Evolutionary conservation across 2,888 invertebrate species (phyloP), one percentile per base, ranked within the genome.

Genomic region (Lingula anatina): DNA sequence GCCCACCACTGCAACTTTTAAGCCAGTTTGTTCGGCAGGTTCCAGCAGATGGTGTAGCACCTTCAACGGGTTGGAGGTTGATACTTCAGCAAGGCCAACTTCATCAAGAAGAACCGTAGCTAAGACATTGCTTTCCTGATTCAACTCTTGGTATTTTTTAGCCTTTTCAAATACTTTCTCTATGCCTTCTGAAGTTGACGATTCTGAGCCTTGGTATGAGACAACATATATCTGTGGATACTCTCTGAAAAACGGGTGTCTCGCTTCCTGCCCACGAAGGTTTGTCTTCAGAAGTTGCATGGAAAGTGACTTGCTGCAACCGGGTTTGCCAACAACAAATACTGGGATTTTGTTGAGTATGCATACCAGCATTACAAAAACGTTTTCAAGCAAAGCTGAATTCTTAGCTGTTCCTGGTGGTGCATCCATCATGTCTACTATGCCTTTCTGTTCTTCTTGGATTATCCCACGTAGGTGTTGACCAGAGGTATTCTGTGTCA

Each of bases 31-130:
- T 18, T 50, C 55, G 23, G 54, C 56, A 27, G 60, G 64, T 53
- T 67, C 67, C 3, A 67, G 44, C 1, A 66, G 42, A 42, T 52
- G 56, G 46, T 67, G 67, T 3, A 67, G 45, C 5, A 66, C 65
- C 46, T 67, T 67, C 12, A 67, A 36, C 9, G 67, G 67, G 51
- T 66, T 67, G 37, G 59, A 61, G 36, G 57, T 43, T 24, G 67
- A 67, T 12, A 62, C 45, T 50, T 67, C 67, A 1, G 67, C 67
- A 3, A 67, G 38, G 21, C 67, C 67, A 26, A 67, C 62, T 49
- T 67, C 67, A 57, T 67, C 67, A 5, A 67, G 51, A 42, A 66
- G 56, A 2, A 67, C 65, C 4, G 66, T 65, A 24, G 65, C 62
- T 23, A 61, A 27, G 0, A 62, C 60, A 27, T 59, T 55, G 23